Evolutionary conservation across 2,113 vertebrate species (phyloP).

Genomic region (Limanda limanda): DNA sequence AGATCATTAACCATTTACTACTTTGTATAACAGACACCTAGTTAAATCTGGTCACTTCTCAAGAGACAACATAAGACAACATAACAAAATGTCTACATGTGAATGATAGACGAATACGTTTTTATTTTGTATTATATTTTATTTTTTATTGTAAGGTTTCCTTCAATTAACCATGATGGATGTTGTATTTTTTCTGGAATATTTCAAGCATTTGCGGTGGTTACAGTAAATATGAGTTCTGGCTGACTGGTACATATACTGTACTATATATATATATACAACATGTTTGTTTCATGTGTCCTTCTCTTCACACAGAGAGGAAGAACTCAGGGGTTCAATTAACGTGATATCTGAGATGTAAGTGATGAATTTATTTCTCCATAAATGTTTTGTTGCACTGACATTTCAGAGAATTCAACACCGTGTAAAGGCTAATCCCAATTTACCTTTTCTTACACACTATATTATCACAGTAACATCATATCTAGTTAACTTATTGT

Average conservation of each 20-base stretch:
- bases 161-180: background rate
- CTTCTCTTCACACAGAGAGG: constrained; percentile 70
- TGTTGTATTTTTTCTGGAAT: no score
- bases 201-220: no score
- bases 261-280: no score
- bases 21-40: no score
- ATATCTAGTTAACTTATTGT: background rate
- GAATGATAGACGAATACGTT: background rate
- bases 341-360: constrained; percentile 77
- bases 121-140: no score
- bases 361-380: constrained; percentile 47
- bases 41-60: background rate
- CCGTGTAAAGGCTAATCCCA: no score
- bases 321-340: constrained; percentile 75
- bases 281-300: background rate
- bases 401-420: background rate
- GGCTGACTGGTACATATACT: no score
- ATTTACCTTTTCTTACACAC: no score
- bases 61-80: no score
- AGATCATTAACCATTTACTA: no score
- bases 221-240: no score
- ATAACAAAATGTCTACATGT: background rate
- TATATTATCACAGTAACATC: background rate
- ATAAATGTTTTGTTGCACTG: background rate
- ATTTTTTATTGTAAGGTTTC: background rate